Conservation (phyloP, 2,113 vertebrate genomes). For the Phoxinus phoxinus region DNA sequence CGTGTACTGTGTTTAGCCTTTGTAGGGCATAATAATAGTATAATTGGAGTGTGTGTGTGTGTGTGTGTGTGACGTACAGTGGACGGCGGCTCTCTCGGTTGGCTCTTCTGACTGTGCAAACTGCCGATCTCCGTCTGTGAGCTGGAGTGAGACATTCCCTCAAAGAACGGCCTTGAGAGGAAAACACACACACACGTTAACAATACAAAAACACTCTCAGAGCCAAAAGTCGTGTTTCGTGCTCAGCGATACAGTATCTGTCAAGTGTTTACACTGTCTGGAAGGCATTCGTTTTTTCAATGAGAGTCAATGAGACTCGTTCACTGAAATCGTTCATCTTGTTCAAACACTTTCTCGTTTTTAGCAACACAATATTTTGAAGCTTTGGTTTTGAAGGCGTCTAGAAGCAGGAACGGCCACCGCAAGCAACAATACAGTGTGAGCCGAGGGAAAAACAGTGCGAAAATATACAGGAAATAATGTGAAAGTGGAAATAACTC, state of each 20-base stretch:
- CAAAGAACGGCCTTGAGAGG: slow-evolving; percentile 66
- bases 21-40: not conserved
- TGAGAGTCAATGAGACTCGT: not conserved
- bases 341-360: not conserved
- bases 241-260: not conserved
- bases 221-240: not conserved
- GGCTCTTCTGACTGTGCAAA: slow-evolving; percentile 67
- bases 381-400: not conserved
- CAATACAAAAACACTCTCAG: not conserved
- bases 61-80: slow-evolving; percentile 48
- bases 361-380: not conserved
- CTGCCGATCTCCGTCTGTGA: slow-evolving; percentile 70
- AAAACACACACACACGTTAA: slow-evolving; percentile 22
- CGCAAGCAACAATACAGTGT: not conserved
- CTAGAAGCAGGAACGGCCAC: not conserved
- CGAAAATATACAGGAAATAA: no score
- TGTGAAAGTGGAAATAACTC: not conserved
- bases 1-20: not conserved
- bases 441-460: not conserved
- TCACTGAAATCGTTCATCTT: not conserved
- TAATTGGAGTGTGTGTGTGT: no score
- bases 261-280: not conserved
- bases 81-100: slow-evolving; percentile 51
- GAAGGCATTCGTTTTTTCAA: not conserved
- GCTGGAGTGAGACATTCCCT: slow-evolving; percentile 73